Base-by-base conservation (phyloP, 2,797 vertebrate genomes). In the Austrolebias charrua region DNA sequence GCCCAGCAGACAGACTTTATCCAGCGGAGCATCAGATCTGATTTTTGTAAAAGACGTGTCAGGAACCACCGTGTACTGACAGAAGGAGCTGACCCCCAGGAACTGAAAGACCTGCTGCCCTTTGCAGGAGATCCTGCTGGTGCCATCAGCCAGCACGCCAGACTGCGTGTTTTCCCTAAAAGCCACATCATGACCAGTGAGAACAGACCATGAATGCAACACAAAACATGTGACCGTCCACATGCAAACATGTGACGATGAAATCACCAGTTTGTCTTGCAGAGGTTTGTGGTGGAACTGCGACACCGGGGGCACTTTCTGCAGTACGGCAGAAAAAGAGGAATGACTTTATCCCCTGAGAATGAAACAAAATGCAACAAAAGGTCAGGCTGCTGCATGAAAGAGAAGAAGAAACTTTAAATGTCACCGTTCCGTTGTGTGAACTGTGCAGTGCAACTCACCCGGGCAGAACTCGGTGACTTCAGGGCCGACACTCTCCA, bases 81-180 rank as follows among this genome's bases (percentile, higher is more conserved):
- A 96, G 85, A 98, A 98, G 1, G 96, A 95, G 81, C 95, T 95
- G 63, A 95, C 93, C 2, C 97, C 96, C 80, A 96, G 94, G 86
- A 95, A 98, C 83, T 99, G 96, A 73, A 92, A 94, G 73, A 98
- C 15, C 69, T 92, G 91, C 78, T 95, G 94, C 35, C 94, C 95
- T 72, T 92, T 94, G 82, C 91, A 96, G 54, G 94, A 80, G 40
- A 89, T 82, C 55, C 88, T 79, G 80, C 88, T 88, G 1, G 82
- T 83, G 15, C 79, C 78, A 45, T 87, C 86, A 2, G 85, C 78
- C 64, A 89, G 40, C 1, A 86, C 63, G 11, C 86, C 83, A 2
- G 3, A 0, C 61, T 86, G 79, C n/a, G 63, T 58, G 5, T 75
- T 81, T 24, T 6, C 52, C 88, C 85, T 88, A 7, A 43, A 49